Evolutionary conservation across 2,113 vertebrate species (phyloP), one percentile per base, ranked within the genome.

Genomic region (Puffinus mauretanicus): DNA sequence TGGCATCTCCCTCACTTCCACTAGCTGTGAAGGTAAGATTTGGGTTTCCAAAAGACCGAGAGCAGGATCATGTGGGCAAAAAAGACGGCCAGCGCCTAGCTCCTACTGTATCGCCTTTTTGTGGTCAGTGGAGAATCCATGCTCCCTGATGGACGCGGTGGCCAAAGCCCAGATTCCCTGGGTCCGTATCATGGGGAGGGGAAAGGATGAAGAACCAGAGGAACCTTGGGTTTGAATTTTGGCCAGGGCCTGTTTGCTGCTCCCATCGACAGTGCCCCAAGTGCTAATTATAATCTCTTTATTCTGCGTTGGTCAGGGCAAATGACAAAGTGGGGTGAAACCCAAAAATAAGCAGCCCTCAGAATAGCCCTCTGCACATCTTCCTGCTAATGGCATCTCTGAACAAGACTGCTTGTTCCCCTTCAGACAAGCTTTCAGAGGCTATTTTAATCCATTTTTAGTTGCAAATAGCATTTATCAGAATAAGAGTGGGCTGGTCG

Each of bases 361-460:
- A 92, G 73, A 92, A 93, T 34, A 95, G n/a, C 64, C 91, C 11
- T 72, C 55, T 88, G 75, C 75, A 88, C 40, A 30, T 92, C 85
- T 93, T 86, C 36, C 42, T 71, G 34, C 82, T 90, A 96, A 94
- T 92, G 58, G 77, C 76, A 60, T 88, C 88, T 82, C 80, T 82
- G 80, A 90, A 86, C 40, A 86, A 94, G 80, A 87, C 82, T 85
- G 77, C 92, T 93, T 86, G 81, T 93, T 97, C 93, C 62, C 62
- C 86, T 93, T 83, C 93, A 92, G 91, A 92, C 22, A 42, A 86
- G 88, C 67, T 93, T 94, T 87, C 86, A 92, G 95, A 87, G 70
- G 90, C 52, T 95, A 96, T 96, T 96, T 96, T 64, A 94, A 85
- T 97, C 94, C 62, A 80, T 61, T 94, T 96, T 88, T 93, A 80